Base-by-base conservation (phyloP, 1,140 invertebrate genomes). In the Aphaenogaster ashmeadi region DNA sequence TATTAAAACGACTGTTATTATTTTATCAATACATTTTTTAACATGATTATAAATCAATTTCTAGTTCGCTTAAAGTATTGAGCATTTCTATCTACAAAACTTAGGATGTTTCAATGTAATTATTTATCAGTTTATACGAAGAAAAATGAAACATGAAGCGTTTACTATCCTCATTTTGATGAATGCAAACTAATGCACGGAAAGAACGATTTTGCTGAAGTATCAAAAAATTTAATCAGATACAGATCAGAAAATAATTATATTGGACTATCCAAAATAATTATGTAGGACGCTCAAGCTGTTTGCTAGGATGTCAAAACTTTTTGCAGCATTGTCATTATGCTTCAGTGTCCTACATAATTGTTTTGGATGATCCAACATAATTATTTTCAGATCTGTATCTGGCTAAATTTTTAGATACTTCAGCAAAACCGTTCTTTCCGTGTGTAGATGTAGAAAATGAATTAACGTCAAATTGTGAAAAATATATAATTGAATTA, bases 401-500 rank as follows among this genome's bases (percentile, higher is more conserved):
- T 27, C 27, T 27, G 27, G 27, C 27, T 27, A 27, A 27, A 27
- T 27, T 27, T 27, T 27, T 27, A 27, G 27, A 27, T 27, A 27
- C 27, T 27, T 27, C 27, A 27, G 27, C 27, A 27, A 27, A 27
- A 27, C 27, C 27, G 27, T 27, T 27, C 27, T 27, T 27, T 27
- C 27, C 27, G 27, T 27, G 27, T 27, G 27, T 80, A 67, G 60
- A 38, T 47, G 3, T 44, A 44, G 18, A 54, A 80, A 56, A 41
- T 56, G 11, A 81, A 71, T 54, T 58, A 54, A 67, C 13, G n/a
- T 13, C 36, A 18, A 11, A 71, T 33, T 27, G 50, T 38, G n/a
- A 81, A 56, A 11, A 13, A 60, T 36, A 36, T 15, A 8, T 41
- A 79, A 80, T 79, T 15, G 18, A 79, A 79, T 67, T 50, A 64